Conservation (phyloP, 2,888 invertebrate genomes). For the Drosophila helvetica region DNA sequence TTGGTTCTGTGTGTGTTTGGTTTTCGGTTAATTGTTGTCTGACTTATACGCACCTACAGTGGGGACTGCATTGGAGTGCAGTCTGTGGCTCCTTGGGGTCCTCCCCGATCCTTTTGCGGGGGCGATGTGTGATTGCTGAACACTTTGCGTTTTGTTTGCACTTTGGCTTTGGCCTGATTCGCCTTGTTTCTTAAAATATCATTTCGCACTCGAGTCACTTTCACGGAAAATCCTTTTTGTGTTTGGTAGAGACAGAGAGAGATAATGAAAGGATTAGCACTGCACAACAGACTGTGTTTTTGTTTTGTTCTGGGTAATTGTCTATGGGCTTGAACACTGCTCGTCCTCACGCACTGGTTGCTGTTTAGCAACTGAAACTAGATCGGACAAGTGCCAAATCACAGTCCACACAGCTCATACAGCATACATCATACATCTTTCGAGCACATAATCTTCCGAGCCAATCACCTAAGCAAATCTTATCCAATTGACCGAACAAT, state of each 20-base stretch:
- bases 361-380: conserved; percentile 63
- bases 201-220: conserved; percentile 39
- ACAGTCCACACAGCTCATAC: conserved; percentile 6
- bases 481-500: conserved; percentile 70
- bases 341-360: conserved; percentile 35
- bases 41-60: conserved; percentile 43
- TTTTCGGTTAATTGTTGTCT: conserved; percentile 19
- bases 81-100: conserved; percentile 14
- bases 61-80: conserved; percentile 29
- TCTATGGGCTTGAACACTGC: background rate
- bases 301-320: background rate
- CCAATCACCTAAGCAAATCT: conserved; percentile 34
- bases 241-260: background rate
- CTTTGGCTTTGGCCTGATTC: conserved; percentile 13
- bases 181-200: conserved; percentile 18
- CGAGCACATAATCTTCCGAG: conserved; percentile 6
- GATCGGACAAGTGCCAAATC: conserved; percentile 40
- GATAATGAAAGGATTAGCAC: conserved; percentile 34
- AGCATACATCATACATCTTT: conserved; percentile 31
- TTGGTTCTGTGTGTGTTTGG: background rate
- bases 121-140: conserved; percentile 49
- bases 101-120: conserved; percentile 32
- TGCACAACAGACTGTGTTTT: conserved; percentile 7
- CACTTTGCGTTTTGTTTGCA: conserved; percentile 45
- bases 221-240: conserved; percentile 17